Conservation (phyloP, 1,140 invertebrate genomes). For the Wiebesia pumilae region DNA sequence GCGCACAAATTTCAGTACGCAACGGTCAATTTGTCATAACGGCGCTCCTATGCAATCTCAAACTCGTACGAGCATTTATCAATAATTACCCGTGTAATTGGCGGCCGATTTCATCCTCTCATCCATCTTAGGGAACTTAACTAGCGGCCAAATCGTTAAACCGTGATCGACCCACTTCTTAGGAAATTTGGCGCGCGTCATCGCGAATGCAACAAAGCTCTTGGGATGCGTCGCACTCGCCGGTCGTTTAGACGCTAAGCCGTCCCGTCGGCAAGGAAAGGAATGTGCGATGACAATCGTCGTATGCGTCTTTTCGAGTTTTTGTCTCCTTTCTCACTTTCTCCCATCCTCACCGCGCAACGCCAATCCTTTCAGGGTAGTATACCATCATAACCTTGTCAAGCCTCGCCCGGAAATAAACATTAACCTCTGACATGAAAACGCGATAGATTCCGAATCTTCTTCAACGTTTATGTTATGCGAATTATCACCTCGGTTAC, state of each 20-base stretch:
- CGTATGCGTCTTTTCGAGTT: background rate
- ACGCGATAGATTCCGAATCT: background rate
- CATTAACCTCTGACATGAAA: background rate
- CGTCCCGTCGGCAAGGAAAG: background rate
- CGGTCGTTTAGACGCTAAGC: background rate
- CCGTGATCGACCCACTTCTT: no score
- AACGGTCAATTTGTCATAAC: no score
- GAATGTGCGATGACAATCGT: conserved; percentile 34
- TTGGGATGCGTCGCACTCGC: background rate
- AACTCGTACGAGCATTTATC: no score
- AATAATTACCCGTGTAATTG: no score
- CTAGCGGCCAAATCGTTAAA: no score
- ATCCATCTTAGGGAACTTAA: no score
- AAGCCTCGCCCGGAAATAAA: background rate
- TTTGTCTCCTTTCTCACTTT: no score
- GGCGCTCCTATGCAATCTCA: no score
- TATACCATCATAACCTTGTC: background rate
- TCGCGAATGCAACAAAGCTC: no score
- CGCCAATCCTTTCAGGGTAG: conserved; percentile 35
- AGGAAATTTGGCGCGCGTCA: no score
- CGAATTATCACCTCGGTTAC: conserved; percentile 69
- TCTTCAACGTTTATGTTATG: background rate
- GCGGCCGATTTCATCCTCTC: no score
- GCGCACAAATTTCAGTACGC: no score
- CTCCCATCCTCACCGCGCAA: background rate